phyloP scores from a whole-genome alignment of 1,140 invertebrate genomes.

The Sycophila sp. region DNA sequence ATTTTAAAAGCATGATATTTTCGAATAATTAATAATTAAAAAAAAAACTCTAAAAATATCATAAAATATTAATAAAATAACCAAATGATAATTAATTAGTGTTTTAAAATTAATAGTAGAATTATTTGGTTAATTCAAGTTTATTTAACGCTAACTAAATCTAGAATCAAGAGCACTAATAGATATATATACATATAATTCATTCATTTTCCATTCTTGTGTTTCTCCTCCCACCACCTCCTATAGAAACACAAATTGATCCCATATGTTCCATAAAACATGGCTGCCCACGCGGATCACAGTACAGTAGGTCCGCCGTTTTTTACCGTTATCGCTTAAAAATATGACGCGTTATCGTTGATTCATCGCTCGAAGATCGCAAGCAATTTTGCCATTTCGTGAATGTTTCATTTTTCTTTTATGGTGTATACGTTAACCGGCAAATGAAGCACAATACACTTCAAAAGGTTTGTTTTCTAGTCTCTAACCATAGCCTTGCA shows the following conservation, averaged over 20 bases:
- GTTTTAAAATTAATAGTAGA: too few species aligned
- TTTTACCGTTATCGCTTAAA: conserved; percentile 28
- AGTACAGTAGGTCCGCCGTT: not conserved
- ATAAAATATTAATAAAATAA: too few species aligned
- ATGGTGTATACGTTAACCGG: not conserved
- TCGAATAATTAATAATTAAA: too few species aligned
- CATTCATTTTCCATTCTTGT: not conserved
- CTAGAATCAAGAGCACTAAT: too few species aligned
- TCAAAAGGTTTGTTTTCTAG: conserved; percentile 9
- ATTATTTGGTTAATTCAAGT: too few species aligned
- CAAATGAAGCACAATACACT: not conserved
- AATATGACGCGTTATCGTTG: conserved; percentile 26
- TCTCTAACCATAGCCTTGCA: too few species aligned
- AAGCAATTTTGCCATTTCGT: not conserved
- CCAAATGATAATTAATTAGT: too few species aligned
- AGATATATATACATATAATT: too few species aligned
- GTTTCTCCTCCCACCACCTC: not conserved
- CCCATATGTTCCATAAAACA: conserved; percentile 25
- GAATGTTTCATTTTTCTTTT: not conserved
- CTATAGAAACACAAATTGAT: conserved; percentile 23
- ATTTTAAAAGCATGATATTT: conserved; percentile 21
- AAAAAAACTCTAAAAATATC: too few species aligned
- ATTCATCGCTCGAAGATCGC: conserved; percentile 1
- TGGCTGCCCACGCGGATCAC: conserved; percentile 26
- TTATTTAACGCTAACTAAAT: too few species aligned